A percentile compares a stretch with the other conserved stretches of the same genome.
These are phyloP conservation scores for Lepidocolaptes lacrymiger DNA, from an alignment of 2,797 vertebrate genomes.

Conservation along the genomic window DNA sequence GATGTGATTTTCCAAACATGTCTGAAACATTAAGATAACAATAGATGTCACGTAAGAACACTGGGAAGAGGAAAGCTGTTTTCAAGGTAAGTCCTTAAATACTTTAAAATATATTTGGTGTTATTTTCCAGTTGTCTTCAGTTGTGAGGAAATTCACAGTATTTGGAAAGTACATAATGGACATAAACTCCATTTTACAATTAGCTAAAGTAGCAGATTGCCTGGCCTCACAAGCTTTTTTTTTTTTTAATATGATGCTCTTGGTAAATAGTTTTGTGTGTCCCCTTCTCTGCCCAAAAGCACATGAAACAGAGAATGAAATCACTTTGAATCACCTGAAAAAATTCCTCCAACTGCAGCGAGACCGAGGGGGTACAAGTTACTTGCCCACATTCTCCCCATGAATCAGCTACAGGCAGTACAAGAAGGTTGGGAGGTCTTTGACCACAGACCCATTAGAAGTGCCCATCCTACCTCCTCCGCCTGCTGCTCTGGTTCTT, in stretches of 20 bases:
- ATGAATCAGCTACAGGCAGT: not conserved
- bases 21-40: not conserved
- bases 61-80: not conserved
- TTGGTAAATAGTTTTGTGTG: rapidly evolving
- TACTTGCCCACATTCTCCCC: rapidly evolving
- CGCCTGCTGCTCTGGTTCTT: not conserved
- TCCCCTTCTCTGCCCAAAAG: not conserved
- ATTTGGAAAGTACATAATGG: not conserved
- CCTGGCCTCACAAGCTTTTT: not conserved
- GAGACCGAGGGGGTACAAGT: not conserved
- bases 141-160: not conserved
- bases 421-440: not conserved
- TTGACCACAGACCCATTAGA: not conserved
- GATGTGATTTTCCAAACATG: not conserved
- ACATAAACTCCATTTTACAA: not conserved
- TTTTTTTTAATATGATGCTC: not conserved
- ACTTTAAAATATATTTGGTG: not conserved
- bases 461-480: not conserved
- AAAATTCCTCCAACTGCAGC: not conserved
- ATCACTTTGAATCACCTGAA: not conserved
- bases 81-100: not conserved
- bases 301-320: not conserved
- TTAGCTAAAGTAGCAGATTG: not conserved
- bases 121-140: not conserved
- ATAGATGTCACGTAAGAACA: not conserved